Conservation (phyloP, 2,113 vertebrate genomes). For the Cyanoliseus patagonus region DNA sequence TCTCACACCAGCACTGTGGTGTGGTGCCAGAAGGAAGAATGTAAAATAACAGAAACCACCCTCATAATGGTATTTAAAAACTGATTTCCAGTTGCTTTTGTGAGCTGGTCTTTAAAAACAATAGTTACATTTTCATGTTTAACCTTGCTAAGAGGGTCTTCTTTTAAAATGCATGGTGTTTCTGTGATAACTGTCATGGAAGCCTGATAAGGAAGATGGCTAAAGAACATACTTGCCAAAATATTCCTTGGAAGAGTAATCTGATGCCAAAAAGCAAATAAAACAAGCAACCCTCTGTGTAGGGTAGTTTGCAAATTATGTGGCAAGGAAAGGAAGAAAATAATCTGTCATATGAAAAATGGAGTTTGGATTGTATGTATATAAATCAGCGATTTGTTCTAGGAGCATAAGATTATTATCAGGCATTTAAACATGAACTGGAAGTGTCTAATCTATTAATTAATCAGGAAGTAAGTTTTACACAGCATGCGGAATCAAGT, state of each 20-base stretch:
- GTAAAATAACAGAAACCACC: not conserved
- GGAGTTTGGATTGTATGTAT: constrained; percentile 20
- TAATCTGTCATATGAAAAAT: constrained; percentile 54
- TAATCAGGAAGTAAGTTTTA: constrained; percentile 40
- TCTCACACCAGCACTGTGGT: not conserved
- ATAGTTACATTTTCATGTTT: not conserved
- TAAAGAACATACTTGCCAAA: constrained; percentile 30
- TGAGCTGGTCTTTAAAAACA: not conserved
- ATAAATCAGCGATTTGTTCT: constrained; percentile 30
- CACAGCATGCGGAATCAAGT: constrained; percentile 31
- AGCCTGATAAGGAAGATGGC: constrained; percentile 12
- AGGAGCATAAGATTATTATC: constrained; percentile 19
- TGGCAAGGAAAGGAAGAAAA: constrained; percentile 46
- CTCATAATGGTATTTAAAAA: constrained; percentile 31
- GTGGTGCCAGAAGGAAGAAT: not conserved
- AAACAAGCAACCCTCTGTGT: constrained; percentile 6
- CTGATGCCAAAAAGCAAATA: constrained; percentile 21
- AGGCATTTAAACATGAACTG: constrained; percentile 28
- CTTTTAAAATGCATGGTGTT: not conserved
- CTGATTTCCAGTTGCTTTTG: constrained; percentile 18
- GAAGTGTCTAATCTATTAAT: constrained; percentile 49
- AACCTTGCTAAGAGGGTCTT: not conserved
- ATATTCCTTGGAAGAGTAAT: not conserved
- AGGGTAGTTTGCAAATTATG: constrained; percentile 48
- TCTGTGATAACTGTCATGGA: not conserved